Evolutionary conservation across 2,888 invertebrate genomes (phyloP).

Genomic region (Zaprionus bogoriensis): DNA sequence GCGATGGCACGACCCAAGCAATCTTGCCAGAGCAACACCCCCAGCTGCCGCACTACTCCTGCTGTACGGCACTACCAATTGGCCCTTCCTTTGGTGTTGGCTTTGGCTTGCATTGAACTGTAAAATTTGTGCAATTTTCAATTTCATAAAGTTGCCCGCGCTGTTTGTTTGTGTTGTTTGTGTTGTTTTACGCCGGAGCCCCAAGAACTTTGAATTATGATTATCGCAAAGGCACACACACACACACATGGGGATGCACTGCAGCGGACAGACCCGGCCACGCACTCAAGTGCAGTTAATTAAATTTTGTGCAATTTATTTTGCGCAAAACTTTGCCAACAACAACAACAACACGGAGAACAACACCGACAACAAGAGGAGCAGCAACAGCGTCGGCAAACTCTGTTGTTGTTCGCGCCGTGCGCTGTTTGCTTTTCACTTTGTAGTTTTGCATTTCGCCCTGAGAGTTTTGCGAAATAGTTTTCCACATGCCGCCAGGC

Average conservation of each 20-base stretch:
- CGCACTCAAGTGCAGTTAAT: constrained; percentile 75
- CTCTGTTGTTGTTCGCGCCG: constrained; percentile 36
- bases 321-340: constrained; percentile 64
- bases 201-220: constrained; percentile 70
- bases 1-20: constrained; percentile 28
- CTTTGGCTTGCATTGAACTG: constrained; percentile 69
- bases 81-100: constrained; percentile 27
- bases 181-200: constrained; percentile 49
- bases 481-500: constrained; percentile 47
- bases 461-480: constrained; percentile 52
- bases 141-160: constrained; percentile 72
- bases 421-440: constrained; percentile 72
- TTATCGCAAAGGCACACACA: constrained; percentile 49
- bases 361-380: constrained; percentile 19
- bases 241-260: constrained; percentile 11
- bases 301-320: constrained; percentile 75
- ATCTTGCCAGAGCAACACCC: constrained; percentile 24
- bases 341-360: constrained; percentile 37
- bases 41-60: background rate
- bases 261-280: constrained; percentile 46
- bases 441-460: constrained; percentile 70
- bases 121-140: constrained; percentile 75
- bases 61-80: constrained; percentile 8
- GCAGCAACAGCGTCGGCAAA: constrained; percentile 13
- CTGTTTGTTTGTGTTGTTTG: constrained; percentile 52